Base-by-base conservation (phyloP, 2,888 invertebrate genomes). In the Hypsopygia costalis region DNA sequence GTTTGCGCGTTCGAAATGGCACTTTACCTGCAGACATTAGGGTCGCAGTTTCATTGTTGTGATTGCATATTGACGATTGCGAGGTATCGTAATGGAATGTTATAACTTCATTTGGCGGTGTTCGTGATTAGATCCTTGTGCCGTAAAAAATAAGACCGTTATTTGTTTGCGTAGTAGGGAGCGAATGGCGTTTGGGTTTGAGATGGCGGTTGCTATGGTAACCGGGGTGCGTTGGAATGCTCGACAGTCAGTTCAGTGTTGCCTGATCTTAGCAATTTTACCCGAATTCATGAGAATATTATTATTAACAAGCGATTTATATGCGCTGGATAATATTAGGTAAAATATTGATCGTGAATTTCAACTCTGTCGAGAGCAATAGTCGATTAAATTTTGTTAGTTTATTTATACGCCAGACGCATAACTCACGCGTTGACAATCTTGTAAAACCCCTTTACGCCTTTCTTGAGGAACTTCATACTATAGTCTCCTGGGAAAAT, bases 181-280 rank as follows among this genome's bases (percentile, higher is more conserved):
- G 68, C 56, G 67, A 69, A 65, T 68, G 71, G 63, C 64, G 61
- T 60, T 58, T 58, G 57, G 68, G 54, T 49, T 69, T 62, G 66
- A 60, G 60, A 60, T 62, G 74, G 55, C 69, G 77, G 91, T 91
- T 83, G 78, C 90, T 85, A 91, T 91, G 88, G 90, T 81, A 86
- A 91, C 91, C 16, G 65, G 65, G 71, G 66, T 62, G 74, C 77
- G 76, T 72, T 79, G 81, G 83, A 83, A 83, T 83, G 79, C 77
- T 64, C 54, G 51, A 54, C 55, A 56, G 60, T 52, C 56, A 58
- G 47, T 50, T 55, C 72, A 69, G 80, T 70, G 79, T 74, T 81
- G 70, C 76, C 71, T 65, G 71, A 63, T 67, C 63, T 56, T 59
- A 67, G 63, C 64, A 64, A 73, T 77, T 79, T 77, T 81, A 74